Conservation (phyloP, 2,888 invertebrate species). For the Caenorhabditis panamensis region DNA sequence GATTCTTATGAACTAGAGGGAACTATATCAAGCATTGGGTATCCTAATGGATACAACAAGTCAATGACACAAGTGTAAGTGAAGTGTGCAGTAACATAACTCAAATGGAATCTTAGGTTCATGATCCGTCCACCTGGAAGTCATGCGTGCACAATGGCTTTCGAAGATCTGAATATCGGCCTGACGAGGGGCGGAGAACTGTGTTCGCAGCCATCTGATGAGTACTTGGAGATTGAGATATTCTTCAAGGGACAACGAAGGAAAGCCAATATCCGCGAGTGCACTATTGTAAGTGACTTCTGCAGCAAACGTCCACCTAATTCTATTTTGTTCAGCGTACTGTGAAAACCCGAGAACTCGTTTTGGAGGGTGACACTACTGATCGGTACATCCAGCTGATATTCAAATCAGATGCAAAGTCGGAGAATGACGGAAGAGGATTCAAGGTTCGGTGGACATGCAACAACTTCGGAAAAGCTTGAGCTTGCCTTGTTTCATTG, state of each 20-base stretch:
- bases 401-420: conserved; percentile 67
- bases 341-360: background rate
- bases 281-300: conserved; percentile 49
- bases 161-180: conserved; percentile 58
- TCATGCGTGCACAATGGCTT: conserved; percentile 61
- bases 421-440: conserved; percentile 73
- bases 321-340: conserved; percentile 19
- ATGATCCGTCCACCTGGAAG: conserved; percentile 68
- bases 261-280: conserved; percentile 37
- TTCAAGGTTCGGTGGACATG: conserved; percentile 74
- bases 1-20: conserved; percentile 71
- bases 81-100: background rate
- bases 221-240: conserved; percentile 60
- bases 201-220: conserved; percentile 37
- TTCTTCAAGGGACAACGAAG: conserved; percentile 7
- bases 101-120: conserved; percentile 48
- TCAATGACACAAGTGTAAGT: conserved; percentile 59
- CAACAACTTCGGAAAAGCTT: conserved; percentile 57
- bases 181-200: conserved; percentile 1
- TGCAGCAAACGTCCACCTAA: too few relatives aligned
- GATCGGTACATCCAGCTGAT: conserved; percentile 53
- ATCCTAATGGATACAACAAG: conserved; percentile 67
- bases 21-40: conserved; percentile 72
- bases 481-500: too few relatives aligned
- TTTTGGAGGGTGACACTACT: conserved; percentile 24